Percentiles rank a stretch among this genome's conserved stretches.
These are phyloP conservation scores for Cynopterus brachyotis DNA, from an alignment of 2,113 vertebrate species.

Conservation along the genomic window DNA sequence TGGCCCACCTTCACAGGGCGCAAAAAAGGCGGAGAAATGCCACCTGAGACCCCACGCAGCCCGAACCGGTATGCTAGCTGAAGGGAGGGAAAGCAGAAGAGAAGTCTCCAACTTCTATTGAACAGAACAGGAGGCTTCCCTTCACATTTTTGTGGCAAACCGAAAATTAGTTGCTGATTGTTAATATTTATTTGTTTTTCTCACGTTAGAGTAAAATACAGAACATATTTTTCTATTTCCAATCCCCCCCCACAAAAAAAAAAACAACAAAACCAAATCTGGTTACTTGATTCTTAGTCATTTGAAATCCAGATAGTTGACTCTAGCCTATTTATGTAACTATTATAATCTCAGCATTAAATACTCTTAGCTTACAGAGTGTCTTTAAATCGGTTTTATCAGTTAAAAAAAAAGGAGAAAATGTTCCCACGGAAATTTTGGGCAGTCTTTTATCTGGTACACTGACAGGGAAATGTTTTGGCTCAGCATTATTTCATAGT, in stretches of 20 bases:
- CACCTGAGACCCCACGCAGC: background rate
- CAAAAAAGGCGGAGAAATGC: background rate
- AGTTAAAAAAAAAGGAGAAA: background rate
- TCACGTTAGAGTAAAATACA: background rate
- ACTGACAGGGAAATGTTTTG: background rate
- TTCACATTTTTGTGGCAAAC: background rate
- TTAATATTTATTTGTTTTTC: background rate
- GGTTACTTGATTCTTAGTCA: background rate
- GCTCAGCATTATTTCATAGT: background rate
- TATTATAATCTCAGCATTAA: slow-evolving; percentile 32
- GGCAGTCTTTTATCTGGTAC: background rate
- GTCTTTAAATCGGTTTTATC: slow-evolving; percentile 32
- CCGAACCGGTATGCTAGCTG: background rate
- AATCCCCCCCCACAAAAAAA: background rate
- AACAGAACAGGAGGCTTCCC: rapidly evolving
- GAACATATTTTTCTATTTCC: background rate
- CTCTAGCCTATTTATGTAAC: background rate
- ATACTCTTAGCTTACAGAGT: slow-evolving; percentile 39
- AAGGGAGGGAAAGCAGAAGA: background rate
- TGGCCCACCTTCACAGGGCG: background rate
- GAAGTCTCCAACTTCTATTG: background rate
- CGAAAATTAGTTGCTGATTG: background rate
- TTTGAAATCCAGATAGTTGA: background rate
- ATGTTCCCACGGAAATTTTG: background rate
- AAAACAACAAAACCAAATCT: too few species aligned